phyloP scores from a whole-genome alignment of 2,797 vertebrate genomes.

The Sebastes cheni region DNA sequence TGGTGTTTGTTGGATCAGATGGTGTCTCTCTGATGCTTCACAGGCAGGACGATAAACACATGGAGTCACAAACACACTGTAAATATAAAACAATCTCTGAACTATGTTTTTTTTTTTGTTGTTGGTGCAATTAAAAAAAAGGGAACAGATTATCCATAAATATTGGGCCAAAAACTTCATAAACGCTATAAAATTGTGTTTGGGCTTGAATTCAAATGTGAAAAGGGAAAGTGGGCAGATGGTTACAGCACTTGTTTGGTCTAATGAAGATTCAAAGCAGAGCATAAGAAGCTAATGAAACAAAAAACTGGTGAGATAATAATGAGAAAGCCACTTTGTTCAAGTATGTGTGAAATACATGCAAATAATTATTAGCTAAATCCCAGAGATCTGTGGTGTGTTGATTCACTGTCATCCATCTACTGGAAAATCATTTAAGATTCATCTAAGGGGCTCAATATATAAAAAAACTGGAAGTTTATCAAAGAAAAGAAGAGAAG shows the following conservation, averaged over 20 bases:
- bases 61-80: neutral
- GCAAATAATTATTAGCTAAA: slow-evolving; percentile 30
- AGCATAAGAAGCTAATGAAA: slow-evolving; percentile 25
- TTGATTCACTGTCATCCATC: slow-evolving; percentile 16
- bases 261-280: slow-evolving; percentile 45
- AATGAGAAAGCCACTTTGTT: slow-evolving; percentile 40
- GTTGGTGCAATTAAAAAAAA: neutral
- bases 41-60: neutral
- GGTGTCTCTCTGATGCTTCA: neutral
- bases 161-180: slow-evolving; percentile 7
- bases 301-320: slow-evolving; percentile 33
- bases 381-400: slow-evolving; percentile 29
- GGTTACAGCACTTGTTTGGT: slow-evolving; percentile 32
- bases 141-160: slow-evolving; percentile 3
- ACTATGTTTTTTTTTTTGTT: neutral
- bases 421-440: neutral
- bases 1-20: neutral
- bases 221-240: slow-evolving; percentile 43
- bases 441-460: neutral
- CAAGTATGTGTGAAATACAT: slow-evolving; percentile 52
- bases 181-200: neutral
- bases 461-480: neutral
- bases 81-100: neutral
- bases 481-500: slow-evolving; percentile 3
- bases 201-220: slow-evolving; percentile 32